A percentile compares a stretch with the other conserved stretches of the same genome.
These are phyloP conservation scores for Mesochorus sp. DNA, from an alignment of 2,888 invertebrate species.

Conservation along the genomic window DNA sequence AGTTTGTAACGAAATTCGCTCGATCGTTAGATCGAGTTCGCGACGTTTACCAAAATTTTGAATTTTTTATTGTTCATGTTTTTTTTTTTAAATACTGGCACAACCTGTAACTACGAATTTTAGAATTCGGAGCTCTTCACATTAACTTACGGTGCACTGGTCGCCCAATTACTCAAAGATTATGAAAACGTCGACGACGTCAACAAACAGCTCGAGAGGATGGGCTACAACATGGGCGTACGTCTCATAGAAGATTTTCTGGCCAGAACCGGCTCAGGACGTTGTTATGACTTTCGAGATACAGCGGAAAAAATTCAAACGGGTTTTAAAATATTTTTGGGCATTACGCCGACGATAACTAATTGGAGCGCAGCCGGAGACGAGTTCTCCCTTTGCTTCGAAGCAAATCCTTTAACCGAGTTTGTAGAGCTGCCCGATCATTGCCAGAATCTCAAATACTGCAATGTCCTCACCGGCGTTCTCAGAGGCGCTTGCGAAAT, in stretches of 20 bases:
- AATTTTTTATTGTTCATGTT: not conserved
- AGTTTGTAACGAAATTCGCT: slow-evolving; percentile 78
- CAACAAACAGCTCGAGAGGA: slow-evolving; percentile 96
- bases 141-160: slow-evolving; percentile 98
- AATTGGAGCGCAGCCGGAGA: slow-evolving; percentile 97
- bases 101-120: slow-evolving; percentile 70
- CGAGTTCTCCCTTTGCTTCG: slow-evolving; percentile 97
- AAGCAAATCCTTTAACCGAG: slow-evolving; percentile 97
- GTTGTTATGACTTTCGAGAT: slow-evolving; percentile 97
- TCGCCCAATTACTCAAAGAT: slow-evolving; percentile 98
- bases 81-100: too few species aligned
- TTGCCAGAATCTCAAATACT: slow-evolving; percentile 92
- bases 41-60: not conserved
- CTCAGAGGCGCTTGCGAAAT: slow-evolving; percentile 98
- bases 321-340: slow-evolving; percentile 86
- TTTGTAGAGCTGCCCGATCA: slow-evolving; percentile 97
- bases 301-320: slow-evolving; percentile 97
- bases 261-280: slow-evolving; percentile 93
- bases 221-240: slow-evolving; percentile 99
- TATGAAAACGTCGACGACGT: slow-evolving; percentile 98
- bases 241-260: slow-evolving; percentile 98
- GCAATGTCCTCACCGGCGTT: slow-evolving; percentile 95
- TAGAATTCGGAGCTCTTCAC: slow-evolving; percentile 98
- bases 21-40: not conserved
- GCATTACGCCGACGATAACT: slow-evolving; percentile 95